Evolutionary conservation across 2,797 vertebrate species (phyloP).

Genomic region (Onychomys arenicola): DNA sequence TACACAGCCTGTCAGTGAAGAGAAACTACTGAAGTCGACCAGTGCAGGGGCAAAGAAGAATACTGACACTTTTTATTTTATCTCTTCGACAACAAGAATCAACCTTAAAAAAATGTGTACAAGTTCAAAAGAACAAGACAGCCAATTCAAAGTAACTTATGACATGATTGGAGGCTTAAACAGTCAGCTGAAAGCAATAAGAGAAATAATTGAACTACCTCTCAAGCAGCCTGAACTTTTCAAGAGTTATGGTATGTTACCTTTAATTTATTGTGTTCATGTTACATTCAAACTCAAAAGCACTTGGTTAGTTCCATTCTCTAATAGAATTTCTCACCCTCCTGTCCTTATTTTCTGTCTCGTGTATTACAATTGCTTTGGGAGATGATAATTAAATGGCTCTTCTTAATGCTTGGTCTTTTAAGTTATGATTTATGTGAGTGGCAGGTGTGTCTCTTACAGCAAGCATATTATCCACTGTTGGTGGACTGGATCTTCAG

Average conservation of each 20-base stretch:
- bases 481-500: not conserved
- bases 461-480: not conserved
- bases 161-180: conserved; percentile 95
- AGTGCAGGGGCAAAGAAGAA: conserved; percentile 74
- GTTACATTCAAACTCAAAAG: not conserved
- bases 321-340: not conserved
- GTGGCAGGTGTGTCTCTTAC: not conserved
- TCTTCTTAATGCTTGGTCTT: not conserved
- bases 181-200: conserved; percentile 92
- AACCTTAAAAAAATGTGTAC: conserved; percentile 82
- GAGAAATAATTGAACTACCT: conserved; percentile 96
- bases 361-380: not conserved
- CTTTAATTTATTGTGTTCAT: not conserved
- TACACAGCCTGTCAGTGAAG: conserved; percentile 11
- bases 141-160: conserved; percentile 91
- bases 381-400: not conserved
- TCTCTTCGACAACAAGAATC: conserved; percentile 91
- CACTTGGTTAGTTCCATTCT: not conserved
- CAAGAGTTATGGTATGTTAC: conserved; percentile 91
- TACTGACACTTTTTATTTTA: conserved; percentile 92
- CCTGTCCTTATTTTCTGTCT: not conserved
- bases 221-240: conserved; percentile 95
- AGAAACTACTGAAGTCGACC: conserved; percentile 39
- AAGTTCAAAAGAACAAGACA: conserved; percentile 66
- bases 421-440: not conserved